Conservation (phyloP, 2,113 vertebrate species). For the Datnioides undecimradiatus region DNA sequence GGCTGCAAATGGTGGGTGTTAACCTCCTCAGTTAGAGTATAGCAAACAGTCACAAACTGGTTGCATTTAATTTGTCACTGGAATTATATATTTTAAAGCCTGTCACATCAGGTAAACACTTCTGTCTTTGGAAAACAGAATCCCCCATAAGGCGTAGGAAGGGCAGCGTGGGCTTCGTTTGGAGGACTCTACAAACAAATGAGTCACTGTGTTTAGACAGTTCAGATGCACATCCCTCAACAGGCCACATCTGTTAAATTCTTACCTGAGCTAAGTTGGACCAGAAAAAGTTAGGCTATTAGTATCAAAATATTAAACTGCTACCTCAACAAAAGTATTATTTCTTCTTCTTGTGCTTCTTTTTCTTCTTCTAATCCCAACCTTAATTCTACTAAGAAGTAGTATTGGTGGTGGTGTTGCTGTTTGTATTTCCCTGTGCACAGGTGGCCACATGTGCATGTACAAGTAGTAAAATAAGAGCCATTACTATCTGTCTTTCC, state of each 20-base stretch:
- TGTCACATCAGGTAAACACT: conserved; percentile 40
- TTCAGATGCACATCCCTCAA: conserved; percentile 35
- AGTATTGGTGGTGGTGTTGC: neutral
- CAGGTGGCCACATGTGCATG: neutral
- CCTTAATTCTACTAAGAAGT: too few species aligned
- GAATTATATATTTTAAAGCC: conserved; percentile 9
- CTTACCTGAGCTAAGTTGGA: conserved; percentile 7
- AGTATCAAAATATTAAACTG: neutral
- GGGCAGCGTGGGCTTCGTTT: conserved; percentile 44
- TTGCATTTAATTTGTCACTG: conserved; percentile 2
- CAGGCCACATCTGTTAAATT: conserved; percentile 27
- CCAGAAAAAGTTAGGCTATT: neutral
- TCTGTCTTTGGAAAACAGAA: conserved; percentile 46
- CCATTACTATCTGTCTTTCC: neutral
- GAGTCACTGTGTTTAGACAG: conserved; percentile 47
- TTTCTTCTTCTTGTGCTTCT: neutral
- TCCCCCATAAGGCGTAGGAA: conserved; percentile 41
- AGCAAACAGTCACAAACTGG: neutral
- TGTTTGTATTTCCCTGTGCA: neutral
- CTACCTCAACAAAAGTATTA: neutral
- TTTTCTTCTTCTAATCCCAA: too few species aligned
- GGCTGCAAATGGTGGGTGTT: neutral
- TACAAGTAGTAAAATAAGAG: conserved; percentile 6
- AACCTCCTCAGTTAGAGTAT: neutral
- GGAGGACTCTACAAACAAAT: conserved; percentile 59